These are phyloP conservation scores for Patiria miniata DNA, from an alignment of 35 echinoderm and acorn worm species.

Conservation along the genomic window DNA sequence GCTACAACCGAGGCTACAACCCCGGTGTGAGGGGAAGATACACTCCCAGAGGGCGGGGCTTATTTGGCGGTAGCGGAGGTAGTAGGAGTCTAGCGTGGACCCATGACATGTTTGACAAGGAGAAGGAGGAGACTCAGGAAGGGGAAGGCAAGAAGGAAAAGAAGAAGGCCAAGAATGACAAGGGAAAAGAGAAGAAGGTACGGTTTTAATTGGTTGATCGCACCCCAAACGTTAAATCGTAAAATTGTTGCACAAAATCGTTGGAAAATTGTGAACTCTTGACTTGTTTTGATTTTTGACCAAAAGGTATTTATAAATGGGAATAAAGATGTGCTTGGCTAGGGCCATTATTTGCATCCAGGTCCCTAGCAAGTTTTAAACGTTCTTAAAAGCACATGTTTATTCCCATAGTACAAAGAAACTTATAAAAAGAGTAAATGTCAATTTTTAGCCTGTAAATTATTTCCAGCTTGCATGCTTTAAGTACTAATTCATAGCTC, in stretches of 20 bases:
- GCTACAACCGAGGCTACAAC: neutral
- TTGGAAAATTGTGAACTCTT: too few species aligned
- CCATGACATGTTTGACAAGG: conserved; percentile 15
- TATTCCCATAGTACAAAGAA: neutral
- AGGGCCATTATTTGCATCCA: too few species aligned
- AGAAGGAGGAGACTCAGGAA: neutral
- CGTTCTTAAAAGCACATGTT: neutral
- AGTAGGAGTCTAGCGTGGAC: neutral
- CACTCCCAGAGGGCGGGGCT: neutral
- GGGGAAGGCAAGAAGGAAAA: neutral
- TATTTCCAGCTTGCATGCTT: neutral
- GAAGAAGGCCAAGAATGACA: neutral
- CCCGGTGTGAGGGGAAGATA: neutral
- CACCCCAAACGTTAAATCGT: neutral
- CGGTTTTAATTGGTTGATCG: neutral
- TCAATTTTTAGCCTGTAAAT: neutral
- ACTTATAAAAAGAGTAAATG: neutral
- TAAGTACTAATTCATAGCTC: neutral
- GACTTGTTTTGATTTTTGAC: too few species aligned
- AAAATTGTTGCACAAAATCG: neutral
- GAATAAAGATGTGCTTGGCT: too few species aligned
- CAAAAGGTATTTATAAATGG: too few species aligned
- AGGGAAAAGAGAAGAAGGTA: conserved; percentile 26
- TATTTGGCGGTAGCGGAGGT: neutral
- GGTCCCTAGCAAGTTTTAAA: too few species aligned